These are phyloP conservation scores for Alexandromys fortis DNA, from an alignment of 2,113 vertebrate species.

Conservation along the genomic window DNA sequence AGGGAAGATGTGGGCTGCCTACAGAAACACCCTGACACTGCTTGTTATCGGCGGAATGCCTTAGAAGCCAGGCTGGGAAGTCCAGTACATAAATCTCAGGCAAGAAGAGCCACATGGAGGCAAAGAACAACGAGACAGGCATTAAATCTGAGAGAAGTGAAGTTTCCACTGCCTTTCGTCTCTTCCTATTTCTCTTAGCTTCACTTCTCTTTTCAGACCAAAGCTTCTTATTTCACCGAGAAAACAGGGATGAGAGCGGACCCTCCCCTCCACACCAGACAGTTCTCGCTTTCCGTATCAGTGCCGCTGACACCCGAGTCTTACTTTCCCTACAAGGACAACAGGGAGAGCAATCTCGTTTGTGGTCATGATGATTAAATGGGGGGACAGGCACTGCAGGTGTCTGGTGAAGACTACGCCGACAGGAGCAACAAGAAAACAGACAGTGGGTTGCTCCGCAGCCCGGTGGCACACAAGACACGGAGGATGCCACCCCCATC, in stretches of 20 bases:
- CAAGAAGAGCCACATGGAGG: not conserved
- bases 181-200: not conserved
- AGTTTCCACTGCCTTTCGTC: not conserved
- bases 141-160: not conserved
- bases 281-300: not conserved
- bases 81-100: not conserved
- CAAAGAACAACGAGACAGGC: not conserved
- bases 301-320: not conserved
- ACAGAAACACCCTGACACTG: not conserved
- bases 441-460: not conserved
- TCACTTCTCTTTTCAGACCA: not conserved
- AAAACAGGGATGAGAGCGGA: not conserved
- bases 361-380: not conserved
- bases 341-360: not conserved
- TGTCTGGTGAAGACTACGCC: not conserved
- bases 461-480: not conserved
- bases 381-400: not conserved
- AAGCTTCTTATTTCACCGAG: not conserved
- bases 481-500: not conserved
- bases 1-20: not conserved
- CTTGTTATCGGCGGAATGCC: not conserved
- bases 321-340: not conserved
- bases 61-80: not conserved
- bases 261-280: rapidly evolving
- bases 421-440: not conserved